Conservation (phyloP, 1,140 invertebrate species). For the Musca vetustissima region DNA sequence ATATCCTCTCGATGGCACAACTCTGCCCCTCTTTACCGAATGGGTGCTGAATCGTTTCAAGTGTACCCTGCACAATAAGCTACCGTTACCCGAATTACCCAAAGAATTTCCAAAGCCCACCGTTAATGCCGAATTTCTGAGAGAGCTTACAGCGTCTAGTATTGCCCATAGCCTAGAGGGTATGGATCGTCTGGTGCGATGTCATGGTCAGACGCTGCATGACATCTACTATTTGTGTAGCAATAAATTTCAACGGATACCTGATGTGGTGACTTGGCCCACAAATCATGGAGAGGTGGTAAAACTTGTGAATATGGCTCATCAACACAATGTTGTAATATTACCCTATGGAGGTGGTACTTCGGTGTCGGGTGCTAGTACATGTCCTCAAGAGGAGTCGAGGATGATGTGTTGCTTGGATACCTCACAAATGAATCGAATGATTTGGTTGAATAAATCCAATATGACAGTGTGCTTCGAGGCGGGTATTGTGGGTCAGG, state of each 20-base stretch:
- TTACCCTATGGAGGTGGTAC: conserved; percentile 97
- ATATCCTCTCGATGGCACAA: conserved; percentile 79
- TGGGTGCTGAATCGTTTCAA: conserved; percentile 80
- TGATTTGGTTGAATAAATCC: conserved; percentile 91
- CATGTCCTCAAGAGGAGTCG: conserved; percentile 79
- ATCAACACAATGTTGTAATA: conserved; percentile 75
- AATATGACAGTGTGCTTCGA: conserved; percentile 86
- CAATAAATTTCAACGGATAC: conserved; percentile 78
- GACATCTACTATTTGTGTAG: conserved; percentile 81
- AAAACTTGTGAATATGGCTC: conserved; percentile 77
- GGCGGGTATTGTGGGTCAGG: conserved; percentile 92
- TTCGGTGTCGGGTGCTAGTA: conserved; percentile 87
- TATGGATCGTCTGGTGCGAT: conserved; percentile 82
- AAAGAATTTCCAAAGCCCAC: conserved; percentile 63
- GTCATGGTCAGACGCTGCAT: conserved; percentile 93
- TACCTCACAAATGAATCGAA: conserved; percentile 93
- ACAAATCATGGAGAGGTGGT: conserved; percentile 80
- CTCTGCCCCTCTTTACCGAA: conserved; percentile 76
- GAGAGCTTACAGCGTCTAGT: conserved; percentile 62
- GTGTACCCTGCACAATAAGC: conserved; percentile 60
- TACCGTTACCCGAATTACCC: conserved; percentile 56
- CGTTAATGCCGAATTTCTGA: conserved; percentile 62
- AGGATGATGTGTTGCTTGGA: conserved; percentile 89
- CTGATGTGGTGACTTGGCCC: conserved; percentile 94
- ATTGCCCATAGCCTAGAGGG: conserved; percentile 77